Evolutionary conservation across 53 echinoderm and acorn worm species (phyloP).

Genomic region (Antedon mediterranea): DNA sequence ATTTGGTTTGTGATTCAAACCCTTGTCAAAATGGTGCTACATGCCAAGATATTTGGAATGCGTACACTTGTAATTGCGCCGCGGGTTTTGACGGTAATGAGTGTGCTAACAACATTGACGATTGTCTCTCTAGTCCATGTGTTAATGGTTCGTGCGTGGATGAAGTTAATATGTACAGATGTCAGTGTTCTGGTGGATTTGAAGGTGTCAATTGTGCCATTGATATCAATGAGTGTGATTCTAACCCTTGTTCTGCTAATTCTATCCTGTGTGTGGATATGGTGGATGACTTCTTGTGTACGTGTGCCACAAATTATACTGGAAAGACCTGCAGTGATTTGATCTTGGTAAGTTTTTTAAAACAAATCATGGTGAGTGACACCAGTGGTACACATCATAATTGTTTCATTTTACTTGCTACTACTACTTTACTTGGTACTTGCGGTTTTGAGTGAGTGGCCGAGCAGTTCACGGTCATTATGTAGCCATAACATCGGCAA

Average conservation of each 20-base stretch:
- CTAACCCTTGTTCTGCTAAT: slow-evolving; percentile 43
- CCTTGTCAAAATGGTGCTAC: slow-evolving; percentile 41
- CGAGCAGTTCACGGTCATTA: too few species aligned
- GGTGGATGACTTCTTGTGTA: slow-evolving; percentile 40
- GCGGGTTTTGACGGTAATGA: slow-evolving; percentile 37
- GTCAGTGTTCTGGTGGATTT: slow-evolving; percentile 51
- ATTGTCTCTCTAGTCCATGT: slow-evolving; percentile 52
- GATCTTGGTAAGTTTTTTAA: not conserved
- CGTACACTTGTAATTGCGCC: slow-evolving; percentile 34
- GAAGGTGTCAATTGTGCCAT: slow-evolving; percentile 44
- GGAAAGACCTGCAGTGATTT: slow-evolving; percentile 31
- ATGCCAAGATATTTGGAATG: slow-evolving; percentile 65
- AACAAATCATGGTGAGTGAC: too few species aligned
- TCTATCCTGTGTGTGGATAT: slow-evolving; percentile 36
- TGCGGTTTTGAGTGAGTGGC: too few species aligned
- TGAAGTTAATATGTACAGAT: slow-evolving; percentile 39
- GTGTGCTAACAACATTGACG: slow-evolving; percentile 56
- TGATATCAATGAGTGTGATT: slow-evolving; percentile 64
- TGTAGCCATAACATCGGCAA: too few species aligned
- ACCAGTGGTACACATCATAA: too few species aligned
- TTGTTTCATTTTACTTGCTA: too few species aligned
- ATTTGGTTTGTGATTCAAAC: slow-evolving; percentile 27
- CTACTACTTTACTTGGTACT: too few species aligned
- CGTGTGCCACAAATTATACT: slow-evolving; percentile 51
- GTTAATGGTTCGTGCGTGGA: slow-evolving; percentile 41